Percentiles rank a stretch among this genome's conserved stretches.
phyloP scores from a whole-genome alignment of 1,140 invertebrate species.

The Ceratina australensis region DNA sequence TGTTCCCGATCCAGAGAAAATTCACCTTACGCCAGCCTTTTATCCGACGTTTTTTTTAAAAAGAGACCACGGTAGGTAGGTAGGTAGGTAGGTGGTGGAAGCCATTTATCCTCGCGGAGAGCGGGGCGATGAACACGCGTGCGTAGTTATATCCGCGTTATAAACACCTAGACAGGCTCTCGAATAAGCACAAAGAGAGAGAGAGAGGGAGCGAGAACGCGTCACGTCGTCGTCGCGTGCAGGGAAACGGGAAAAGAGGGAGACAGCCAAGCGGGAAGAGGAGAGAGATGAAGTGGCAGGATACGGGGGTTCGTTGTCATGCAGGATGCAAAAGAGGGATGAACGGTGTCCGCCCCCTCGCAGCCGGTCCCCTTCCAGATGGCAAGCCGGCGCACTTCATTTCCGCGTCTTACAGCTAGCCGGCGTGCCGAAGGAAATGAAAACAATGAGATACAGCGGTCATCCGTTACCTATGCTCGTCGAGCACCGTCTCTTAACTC shows the following conservation, averaged over 20 bases:
- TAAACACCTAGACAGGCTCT: conserved; percentile 17
- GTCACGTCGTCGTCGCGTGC: neutral
- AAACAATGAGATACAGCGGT: conserved; percentile 79
- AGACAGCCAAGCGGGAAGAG: conserved; percentile 12
- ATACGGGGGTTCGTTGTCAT: conserved; percentile 65
- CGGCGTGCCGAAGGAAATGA: conserved; percentile 76
- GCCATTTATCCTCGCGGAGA: conserved; percentile 49
- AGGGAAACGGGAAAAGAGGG: conserved; percentile 39
- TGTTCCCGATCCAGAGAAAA: neutral
- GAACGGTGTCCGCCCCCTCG: conserved; percentile 60
- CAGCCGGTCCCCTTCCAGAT: conserved; percentile 50
- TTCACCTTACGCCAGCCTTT: neutral
- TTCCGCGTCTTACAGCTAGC: conserved; percentile 74
- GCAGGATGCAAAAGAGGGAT: conserved; percentile 67
- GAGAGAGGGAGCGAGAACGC: neutral
- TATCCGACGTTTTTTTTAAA: neutral
- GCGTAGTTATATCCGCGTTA: conserved; percentile 38
- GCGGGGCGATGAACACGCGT: conserved; percentile 40
- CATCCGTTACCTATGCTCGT: conserved; percentile 74
- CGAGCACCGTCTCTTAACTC: conserved; percentile 70
- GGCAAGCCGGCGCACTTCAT: conserved; percentile 67
- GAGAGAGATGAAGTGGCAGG: conserved; percentile 32
- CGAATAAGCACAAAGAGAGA: conserved; percentile 14
- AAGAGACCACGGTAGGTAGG: neutral
- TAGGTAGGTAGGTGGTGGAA: conserved; percentile 35